A percentile compares a stretch with the other conserved stretches of the same genome.
phyloP scores from a whole-genome alignment of 2,113 vertebrate species.

The Labeo catla region DNA sequence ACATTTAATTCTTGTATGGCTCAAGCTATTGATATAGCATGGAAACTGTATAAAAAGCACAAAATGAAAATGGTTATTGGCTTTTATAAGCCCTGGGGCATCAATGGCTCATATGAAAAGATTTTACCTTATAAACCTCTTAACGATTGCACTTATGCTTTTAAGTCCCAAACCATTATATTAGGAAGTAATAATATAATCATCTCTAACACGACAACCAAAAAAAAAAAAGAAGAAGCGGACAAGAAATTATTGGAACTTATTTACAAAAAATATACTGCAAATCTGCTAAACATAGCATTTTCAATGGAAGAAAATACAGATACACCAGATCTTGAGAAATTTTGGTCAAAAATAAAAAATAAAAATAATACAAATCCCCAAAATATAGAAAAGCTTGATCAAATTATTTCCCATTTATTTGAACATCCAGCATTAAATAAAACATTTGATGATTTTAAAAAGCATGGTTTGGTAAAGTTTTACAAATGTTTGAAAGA shows the following conservation, averaged over 20 bases:
- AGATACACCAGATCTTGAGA: neutral
- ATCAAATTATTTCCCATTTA: neutral
- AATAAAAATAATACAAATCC: too few species aligned
- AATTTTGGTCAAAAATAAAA: neutral
- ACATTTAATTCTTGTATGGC: accelerated
- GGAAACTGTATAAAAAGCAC: neutral
- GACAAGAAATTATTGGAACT: neutral
- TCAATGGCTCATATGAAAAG: neutral
- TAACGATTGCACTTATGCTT: neutral
- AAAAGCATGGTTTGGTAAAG: neutral
- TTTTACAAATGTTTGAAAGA: neutral
- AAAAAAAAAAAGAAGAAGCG: neutral
- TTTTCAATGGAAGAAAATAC: neutral
- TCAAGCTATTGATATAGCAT: neutral
- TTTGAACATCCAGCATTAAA: neutral
- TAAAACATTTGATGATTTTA: neutral
- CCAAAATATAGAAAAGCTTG: neutral
- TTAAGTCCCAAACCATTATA: neutral
- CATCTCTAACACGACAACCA: neutral
- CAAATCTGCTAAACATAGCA: neutral
- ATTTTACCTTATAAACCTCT: neutral
- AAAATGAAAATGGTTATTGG: neutral
- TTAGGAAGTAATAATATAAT: neutral
- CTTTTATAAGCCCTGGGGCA: neutral
- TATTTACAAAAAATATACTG: neutral